A percentile compares a stretch with the other conserved stretches of the same genome.
Evolutionary conservation across 2,888 invertebrate genomes (phyloP).

Genomic region (Corbicula japonica): DNA sequence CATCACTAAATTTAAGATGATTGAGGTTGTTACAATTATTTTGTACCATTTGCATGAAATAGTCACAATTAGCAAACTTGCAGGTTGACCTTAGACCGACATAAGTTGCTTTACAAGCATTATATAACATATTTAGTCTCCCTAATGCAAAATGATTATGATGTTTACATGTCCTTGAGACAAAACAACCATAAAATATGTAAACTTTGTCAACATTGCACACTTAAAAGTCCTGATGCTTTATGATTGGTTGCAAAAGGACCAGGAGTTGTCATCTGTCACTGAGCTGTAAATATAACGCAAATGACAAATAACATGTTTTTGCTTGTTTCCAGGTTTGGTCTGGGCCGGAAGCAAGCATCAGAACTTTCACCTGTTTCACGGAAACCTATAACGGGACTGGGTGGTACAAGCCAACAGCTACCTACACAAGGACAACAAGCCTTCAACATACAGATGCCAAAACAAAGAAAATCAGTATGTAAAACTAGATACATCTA

Average conservation of each 20-base stretch:
- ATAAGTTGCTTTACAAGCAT: too few relatives aligned
- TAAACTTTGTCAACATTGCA: neutral
- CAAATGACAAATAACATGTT: neutral
- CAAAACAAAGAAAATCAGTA: constrained; percentile 59
- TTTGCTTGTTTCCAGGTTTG: constrained; percentile 64
- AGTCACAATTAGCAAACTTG: too few relatives aligned
- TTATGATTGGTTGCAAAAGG: neutral
- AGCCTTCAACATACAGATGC: constrained; percentile 55
- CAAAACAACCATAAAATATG: neutral
- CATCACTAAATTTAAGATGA: too few relatives aligned
- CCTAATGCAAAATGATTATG: neutral
- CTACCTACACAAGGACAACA: constrained; percentile 57
- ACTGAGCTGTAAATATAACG: neutral
- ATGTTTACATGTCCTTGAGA: neutral
- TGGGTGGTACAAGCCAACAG: constrained; percentile 33
- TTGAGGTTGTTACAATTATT: too few relatives aligned
- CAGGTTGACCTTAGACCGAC: too few relatives aligned
- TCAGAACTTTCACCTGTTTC: constrained; percentile 74
- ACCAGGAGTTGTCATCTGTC: neutral
- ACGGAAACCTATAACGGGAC: constrained; percentile 66
- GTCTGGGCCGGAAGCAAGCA: constrained; percentile 65
- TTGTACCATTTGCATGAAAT: too few relatives aligned
- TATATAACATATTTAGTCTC: too few relatives aligned
- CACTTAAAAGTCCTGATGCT: neutral
- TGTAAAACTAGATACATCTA: constrained; percentile 7